These are phyloP conservation scores for Lasioglossum lativentre DNA, from an alignment of 2,888 invertebrate species.

Conservation along the genomic window DNA sequence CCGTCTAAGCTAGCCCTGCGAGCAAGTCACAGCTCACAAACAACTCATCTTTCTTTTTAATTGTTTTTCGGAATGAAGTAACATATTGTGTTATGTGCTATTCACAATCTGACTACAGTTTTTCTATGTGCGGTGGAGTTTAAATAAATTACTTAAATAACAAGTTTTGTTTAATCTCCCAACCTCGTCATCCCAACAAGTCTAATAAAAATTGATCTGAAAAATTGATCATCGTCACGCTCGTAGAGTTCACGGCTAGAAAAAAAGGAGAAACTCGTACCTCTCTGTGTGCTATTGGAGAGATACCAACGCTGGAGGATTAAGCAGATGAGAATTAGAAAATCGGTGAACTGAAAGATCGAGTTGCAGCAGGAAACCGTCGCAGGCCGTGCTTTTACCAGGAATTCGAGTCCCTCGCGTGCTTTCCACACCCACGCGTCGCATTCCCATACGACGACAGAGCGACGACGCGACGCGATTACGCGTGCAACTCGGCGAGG, in stretches of 20 bases:
- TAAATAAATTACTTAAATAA: too few species aligned
- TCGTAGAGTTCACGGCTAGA: neutral
- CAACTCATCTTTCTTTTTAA: too few species aligned
- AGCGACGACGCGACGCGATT: conserved; percentile 56
- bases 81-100: too few species aligned
- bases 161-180: too few species aligned
- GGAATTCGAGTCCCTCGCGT: conserved; percentile 64
- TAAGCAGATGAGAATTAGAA: neutral
- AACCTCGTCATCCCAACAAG: too few species aligned
- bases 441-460: conserved; percentile 56
- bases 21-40: too few species aligned
- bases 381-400: conserved; percentile 51
- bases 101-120: too few species aligned
- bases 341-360: neutral
- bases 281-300: neutral
- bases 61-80: too few species aligned
- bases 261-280: neutral
- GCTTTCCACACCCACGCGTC: conserved; percentile 67
- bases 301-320: neutral
- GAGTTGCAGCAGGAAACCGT: conserved; percentile 7
- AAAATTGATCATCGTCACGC: too few species aligned
- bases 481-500: conserved; percentile 53
- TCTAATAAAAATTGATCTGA: neutral
- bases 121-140: too few species aligned
- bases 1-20: too few species aligned